Conservation (phyloP, 2,113 vertebrate genomes). For the Bolborhynchus lineola region DNA sequence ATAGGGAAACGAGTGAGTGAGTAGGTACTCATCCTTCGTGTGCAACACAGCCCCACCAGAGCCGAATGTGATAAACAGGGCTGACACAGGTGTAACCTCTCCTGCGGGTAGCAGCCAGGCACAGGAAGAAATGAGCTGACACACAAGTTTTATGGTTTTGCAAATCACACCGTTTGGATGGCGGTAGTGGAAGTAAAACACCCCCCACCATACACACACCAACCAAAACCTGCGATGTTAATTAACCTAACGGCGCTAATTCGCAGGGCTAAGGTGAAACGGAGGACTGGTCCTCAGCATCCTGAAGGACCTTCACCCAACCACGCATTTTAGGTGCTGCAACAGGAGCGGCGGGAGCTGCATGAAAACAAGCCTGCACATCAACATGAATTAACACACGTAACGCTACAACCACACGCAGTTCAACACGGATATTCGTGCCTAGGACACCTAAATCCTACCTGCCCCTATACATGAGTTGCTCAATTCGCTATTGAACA, state of each 20-base stretch:
- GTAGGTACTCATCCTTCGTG: not conserved
- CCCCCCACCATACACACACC: not conserved
- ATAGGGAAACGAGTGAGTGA: not conserved
- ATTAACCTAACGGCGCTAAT: rapidly evolving
- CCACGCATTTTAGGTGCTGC: not conserved
- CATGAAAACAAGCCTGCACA: not conserved
- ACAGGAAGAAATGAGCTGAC: not conserved
- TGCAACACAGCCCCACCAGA: not conserved
- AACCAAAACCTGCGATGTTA: not conserved
- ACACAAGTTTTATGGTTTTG: not conserved
- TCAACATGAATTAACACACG: not conserved
- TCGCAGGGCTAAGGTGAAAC: rapidly evolving
- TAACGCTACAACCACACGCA: not conserved
- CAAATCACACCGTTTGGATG: not conserved
- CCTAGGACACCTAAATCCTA: not conserved
- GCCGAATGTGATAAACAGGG: not conserved
- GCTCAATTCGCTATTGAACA: not conserved
- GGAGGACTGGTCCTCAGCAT: not conserved
- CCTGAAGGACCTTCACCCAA: not conserved
- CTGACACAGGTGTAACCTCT: not conserved
- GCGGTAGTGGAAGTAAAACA: not conserved
- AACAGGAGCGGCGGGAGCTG: not conserved
- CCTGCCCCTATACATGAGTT: rapidly evolving
- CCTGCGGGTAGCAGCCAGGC: not conserved
- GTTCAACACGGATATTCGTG: not conserved